Percentiles rank a stretch among this genome's conserved stretches.
These are phyloP conservation scores for Campylomormyrus tamandua DNA, from an alignment of 2,113 vertebrate genomes.

Conservation along the genomic window DNA sequence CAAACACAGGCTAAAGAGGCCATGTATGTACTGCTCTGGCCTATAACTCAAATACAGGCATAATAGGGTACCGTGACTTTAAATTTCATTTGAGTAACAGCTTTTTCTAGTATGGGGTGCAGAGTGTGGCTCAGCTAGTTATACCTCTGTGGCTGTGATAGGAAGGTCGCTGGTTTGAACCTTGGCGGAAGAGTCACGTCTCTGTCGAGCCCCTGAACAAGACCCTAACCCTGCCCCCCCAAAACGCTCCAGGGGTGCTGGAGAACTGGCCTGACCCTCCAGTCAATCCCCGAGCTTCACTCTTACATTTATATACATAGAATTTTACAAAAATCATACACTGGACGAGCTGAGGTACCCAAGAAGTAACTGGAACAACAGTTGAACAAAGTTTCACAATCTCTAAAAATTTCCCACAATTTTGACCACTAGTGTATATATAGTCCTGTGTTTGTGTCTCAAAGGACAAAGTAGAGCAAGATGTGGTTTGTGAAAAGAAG, in stretches of 20 bases:
- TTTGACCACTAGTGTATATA: background rate
- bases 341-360: background rate
- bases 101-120: background rate
- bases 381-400: background rate
- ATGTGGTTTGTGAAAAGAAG: background rate
- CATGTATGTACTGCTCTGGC: background rate
- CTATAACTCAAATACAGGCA: background rate
- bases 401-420: background rate
- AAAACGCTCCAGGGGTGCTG: background rate
- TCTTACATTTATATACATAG: background rate
- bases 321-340: background rate
- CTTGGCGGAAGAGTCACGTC: background rate
- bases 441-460: background rate
- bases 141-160: background rate
- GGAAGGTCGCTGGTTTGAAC: background rate
- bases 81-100: background rate
- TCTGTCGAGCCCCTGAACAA: background rate
- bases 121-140: background rate
- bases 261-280: too few relatives aligned
- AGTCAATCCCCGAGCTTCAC: too few relatives aligned
- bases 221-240: too few relatives aligned
- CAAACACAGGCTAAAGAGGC: conserved; percentile 9
- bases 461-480: background rate
- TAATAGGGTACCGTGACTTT: background rate
- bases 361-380: background rate